These are phyloP conservation scores for Hirtodrosophila confusa DNA, from an alignment of 2,888 invertebrate species.

Conservation along the genomic window DNA sequence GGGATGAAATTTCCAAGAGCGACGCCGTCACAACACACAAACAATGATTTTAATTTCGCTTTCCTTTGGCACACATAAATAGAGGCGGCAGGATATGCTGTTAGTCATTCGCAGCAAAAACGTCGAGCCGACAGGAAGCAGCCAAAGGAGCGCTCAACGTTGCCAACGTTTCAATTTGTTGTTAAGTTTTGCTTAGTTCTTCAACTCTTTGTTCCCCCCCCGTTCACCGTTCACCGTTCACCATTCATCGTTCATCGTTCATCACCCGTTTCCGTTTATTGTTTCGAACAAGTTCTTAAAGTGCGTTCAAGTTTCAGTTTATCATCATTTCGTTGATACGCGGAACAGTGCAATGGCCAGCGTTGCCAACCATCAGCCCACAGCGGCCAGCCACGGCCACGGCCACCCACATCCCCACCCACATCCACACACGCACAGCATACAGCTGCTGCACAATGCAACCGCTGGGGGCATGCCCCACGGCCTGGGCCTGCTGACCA, in stretches of 20 bases:
- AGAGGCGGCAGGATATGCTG: slow-evolving; percentile 80
- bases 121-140: slow-evolving; percentile 81
- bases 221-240: slow-evolving; percentile 24
- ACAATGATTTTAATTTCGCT: slow-evolving; percentile 81
- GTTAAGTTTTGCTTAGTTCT: slow-evolving; percentile 71
- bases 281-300: slow-evolving; percentile 47
- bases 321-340: slow-evolving; percentile 60
- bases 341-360: slow-evolving; percentile 55
- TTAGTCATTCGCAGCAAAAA: slow-evolving; percentile 84
- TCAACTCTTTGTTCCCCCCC: slow-evolving; percentile 56
- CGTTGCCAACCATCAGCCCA: slow-evolving; percentile 51
- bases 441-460: slow-evolving; percentile 74
- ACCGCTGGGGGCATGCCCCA: slow-evolving; percentile 75
- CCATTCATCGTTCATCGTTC: slow-evolving; percentile 31
- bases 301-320: slow-evolving; percentile 64
- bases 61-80: slow-evolving; percentile 83
- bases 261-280: slow-evolving; percentile 43
- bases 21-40: slow-evolving; percentile 63
- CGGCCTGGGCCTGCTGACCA: slow-evolving; percentile 83
- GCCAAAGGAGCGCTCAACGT: slow-evolving; percentile 63
- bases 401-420: slow-evolving; percentile 27
- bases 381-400: slow-evolving; percentile 37
- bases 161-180: slow-evolving; percentile 72
- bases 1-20: slow-evolving; percentile 79
- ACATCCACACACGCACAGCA: slow-evolving; percentile 66